A percentile compares a stretch with the other conserved stretches of the same genome.
phyloP scores from a whole-genome alignment of 2,797 vertebrate genomes.

The Ctenopoma multispine region DNA sequence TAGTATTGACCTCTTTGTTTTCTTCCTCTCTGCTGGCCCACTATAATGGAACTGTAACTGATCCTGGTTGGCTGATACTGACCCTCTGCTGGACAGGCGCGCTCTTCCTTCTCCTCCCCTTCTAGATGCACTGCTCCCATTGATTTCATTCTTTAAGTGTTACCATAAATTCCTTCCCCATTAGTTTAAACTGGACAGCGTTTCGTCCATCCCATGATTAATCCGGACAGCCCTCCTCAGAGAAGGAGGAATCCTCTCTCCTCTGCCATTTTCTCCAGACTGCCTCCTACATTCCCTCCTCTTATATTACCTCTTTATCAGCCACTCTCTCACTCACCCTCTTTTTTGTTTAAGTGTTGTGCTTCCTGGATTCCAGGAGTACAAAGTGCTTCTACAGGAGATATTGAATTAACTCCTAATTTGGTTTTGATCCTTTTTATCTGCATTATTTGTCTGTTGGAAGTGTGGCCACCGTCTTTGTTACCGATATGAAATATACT shows the following conservation, averaged over 20 bases:
- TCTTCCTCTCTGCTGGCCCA: conserved; percentile 43
- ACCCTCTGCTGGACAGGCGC: conserved; percentile 51
- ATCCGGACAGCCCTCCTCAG: conserved; percentile 54
- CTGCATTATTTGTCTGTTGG: conserved; percentile 57
- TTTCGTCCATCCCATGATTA: conserved; percentile 67
- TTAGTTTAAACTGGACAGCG: conserved; percentile 74
- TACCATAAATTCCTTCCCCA: conserved; percentile 84
- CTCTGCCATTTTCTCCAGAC: conserved; percentile 45
- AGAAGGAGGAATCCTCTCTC: conserved; percentile 40
- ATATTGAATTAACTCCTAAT: conserved; percentile 80
- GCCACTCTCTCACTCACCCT: conserved; percentile 47
- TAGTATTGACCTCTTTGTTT: conserved; percentile 62
- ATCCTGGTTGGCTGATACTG: conserved; percentile 70
- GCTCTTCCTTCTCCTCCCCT: conserved; percentile 54
- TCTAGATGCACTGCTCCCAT: conserved; percentile 70
- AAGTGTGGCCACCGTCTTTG: conserved; percentile 44
- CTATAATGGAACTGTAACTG: conserved; percentile 66
- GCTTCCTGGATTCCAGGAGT: conserved; percentile 70
- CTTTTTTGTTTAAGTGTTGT: conserved; percentile 63
- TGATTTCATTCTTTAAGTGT: conserved; percentile 85
- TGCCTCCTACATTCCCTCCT: conserved; percentile 31
- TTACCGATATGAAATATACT: conserved; percentile 55
- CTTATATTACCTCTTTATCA: conserved; percentile 62
- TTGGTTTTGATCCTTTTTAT: conserved; percentile 74
- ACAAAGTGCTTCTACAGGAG: conserved; percentile 75